Evolutionary conservation across 2,797 vertebrate species (phyloP).

Genomic region (Nyctalus aviator): DNA sequence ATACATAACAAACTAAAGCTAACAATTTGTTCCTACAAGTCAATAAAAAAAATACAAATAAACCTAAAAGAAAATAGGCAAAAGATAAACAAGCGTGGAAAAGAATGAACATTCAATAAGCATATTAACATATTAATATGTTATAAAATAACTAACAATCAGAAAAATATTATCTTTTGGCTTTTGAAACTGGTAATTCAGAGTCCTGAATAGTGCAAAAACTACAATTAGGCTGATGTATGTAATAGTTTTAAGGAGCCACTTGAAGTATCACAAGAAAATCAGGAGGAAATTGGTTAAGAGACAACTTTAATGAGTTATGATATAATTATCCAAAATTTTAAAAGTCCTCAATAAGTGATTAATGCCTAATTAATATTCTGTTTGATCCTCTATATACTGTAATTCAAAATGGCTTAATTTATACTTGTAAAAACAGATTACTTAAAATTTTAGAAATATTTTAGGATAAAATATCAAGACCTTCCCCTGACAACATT

Average conservation of each 20-base stretch:
- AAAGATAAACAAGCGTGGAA: neutral
- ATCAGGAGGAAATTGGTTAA: neutral
- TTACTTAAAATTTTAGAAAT: neutral
- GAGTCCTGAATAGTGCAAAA: neutral
- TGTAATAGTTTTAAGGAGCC: neutral
- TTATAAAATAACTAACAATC: neutral
- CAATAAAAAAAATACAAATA: constrained; percentile 15
- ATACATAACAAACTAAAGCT: neutral
- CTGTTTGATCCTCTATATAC: neutral
- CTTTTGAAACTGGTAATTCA: neutral
- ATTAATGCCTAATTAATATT: neutral
- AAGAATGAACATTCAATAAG: neutral
- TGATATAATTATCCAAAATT: neutral
- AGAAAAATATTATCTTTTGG: neutral
- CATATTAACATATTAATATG: neutral
- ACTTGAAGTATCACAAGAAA: neutral
- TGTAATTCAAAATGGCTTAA: neutral
- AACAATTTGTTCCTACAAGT: neutral
- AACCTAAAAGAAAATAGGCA: neutral
- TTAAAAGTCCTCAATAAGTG: neutral
- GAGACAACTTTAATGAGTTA: neutral
- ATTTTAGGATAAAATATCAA: neutral
- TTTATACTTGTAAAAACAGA: neutral
- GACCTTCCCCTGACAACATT: neutral
- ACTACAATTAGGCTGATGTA: neutral